Percentiles rank a stretch among this genome's conserved stretches.
These are phyloP conservation scores for Heliconius hermathena DNA, from an alignment of 1,140 invertebrate genomes.

Conservation along the genomic window DNA sequence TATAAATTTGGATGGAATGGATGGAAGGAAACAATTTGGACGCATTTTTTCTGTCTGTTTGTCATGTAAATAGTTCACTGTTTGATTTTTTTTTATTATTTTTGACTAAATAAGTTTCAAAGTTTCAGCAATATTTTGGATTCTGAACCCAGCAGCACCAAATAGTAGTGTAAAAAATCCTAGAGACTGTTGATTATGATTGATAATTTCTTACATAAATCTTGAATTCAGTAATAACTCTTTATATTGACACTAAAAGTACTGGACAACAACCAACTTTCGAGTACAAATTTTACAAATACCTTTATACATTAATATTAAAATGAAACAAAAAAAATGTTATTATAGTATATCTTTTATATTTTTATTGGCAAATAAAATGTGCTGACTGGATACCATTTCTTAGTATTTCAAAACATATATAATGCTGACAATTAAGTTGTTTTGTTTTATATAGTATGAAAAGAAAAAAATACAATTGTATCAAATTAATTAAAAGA, in stretches of 20 bases:
- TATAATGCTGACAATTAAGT: no score
- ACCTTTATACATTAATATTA: no score
- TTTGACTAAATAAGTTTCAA: background rate
- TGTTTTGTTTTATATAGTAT: no score
- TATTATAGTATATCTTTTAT: no score
- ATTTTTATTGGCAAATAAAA: no score
- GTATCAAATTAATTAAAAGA: background rate
- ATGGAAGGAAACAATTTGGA: background rate
- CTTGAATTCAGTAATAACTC: no score
- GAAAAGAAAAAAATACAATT: no score
- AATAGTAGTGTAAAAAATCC: constrained; percentile 16
- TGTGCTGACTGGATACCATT: background rate
- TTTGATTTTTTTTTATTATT: background rate
- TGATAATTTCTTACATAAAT: background rate
- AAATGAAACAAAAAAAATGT: no score
- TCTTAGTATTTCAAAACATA: background rate
- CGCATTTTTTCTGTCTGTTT: background rate
- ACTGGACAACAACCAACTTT: background rate
- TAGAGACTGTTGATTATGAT: background rate
- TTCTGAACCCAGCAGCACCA: constrained; percentile 8
- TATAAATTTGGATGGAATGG: constrained; percentile 1
- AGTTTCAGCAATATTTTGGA: background rate
- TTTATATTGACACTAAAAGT: no score
- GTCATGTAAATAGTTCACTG: constrained; percentile 18
- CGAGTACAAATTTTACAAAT: background rate